These are phyloP conservation scores for Trichogramma evanescens DNA, from an alignment of 2,888 invertebrate genomes.

Conservation along the genomic window DNA sequence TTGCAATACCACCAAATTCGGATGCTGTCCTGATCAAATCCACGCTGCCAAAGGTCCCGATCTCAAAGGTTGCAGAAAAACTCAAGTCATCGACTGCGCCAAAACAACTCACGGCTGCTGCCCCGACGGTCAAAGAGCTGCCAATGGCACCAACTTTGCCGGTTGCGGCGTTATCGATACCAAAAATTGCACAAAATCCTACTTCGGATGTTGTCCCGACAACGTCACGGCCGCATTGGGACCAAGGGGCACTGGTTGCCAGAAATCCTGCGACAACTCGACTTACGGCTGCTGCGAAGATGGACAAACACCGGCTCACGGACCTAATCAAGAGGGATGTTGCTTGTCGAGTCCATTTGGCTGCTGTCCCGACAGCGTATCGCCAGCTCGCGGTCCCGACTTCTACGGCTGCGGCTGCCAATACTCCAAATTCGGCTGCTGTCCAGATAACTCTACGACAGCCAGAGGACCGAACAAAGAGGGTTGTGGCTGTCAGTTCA, in stretches of 20 bases:
- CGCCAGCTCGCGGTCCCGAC: constrained; percentile 72
- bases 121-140: constrained; percentile 58
- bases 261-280: constrained; percentile 59
- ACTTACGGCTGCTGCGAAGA: constrained; percentile 85
- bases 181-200: constrained; percentile 53
- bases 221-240: constrained; percentile 62
- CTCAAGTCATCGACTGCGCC: constrained; percentile 46
- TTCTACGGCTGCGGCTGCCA: constrained; percentile 70
- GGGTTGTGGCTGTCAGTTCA: constrained; percentile 75
- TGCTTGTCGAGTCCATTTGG: constrained; percentile 67
- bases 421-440: constrained; percentile 72
- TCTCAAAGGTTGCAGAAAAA: constrained; percentile 44
- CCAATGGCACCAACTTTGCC: constrained; percentile 58
- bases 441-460: constrained; percentile 72
- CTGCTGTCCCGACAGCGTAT: constrained; percentile 87
- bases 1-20: constrained; percentile 49
- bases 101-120: constrained; percentile 68
- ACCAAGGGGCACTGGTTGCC: constrained; percentile 67
- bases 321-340: constrained; percentile 74
- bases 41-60: constrained; percentile 61
- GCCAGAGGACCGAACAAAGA: constrained; percentile 73
- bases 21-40: constrained; percentile 67
- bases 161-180: constrained; percentile 53
- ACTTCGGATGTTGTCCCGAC: constrained; percentile 72
- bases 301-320: constrained; percentile 75